Percentiles rank a stretch among this genome's conserved stretches.
These are phyloP conservation scores for Laticauda colubrina DNA, from an alignment of 2,113 vertebrate genomes.

Conservation along the genomic window DNA sequence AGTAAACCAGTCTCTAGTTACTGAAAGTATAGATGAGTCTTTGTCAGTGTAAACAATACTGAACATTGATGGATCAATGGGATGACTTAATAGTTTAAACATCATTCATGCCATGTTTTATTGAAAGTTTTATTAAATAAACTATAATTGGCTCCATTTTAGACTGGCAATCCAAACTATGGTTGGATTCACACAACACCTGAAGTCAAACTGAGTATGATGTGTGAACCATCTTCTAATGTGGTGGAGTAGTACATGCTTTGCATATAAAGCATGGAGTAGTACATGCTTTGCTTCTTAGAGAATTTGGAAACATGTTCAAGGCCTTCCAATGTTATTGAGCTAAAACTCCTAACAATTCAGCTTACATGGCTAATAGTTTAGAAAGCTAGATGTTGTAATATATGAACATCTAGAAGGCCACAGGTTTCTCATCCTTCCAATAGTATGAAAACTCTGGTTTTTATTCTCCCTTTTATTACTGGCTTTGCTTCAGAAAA, in stretches of 20 bases:
- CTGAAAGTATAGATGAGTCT: not conserved
- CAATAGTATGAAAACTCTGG: not conserved
- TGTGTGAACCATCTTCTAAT: not conserved
- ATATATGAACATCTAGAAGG: not conserved
- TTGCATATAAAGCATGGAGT: too few relatives aligned
- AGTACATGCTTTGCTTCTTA: too few relatives aligned
- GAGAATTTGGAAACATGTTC: not conserved
- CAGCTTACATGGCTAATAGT: not conserved
- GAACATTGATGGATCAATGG: not conserved
- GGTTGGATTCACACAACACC: not conserved
- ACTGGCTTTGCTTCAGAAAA: slow-evolving; percentile 1
- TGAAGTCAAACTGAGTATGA: not conserved
- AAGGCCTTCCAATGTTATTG: not conserved
- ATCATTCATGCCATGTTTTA: not conserved
- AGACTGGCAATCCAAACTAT: not conserved
- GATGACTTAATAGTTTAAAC: not conserved
- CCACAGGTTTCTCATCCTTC: slow-evolving; percentile 4
- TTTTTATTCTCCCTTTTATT: slow-evolving; percentile 32
- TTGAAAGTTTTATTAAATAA: not conserved
- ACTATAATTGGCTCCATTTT: not conserved
- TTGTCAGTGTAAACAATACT: not conserved
- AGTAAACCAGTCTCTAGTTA: not conserved
- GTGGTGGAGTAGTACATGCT: too few relatives aligned
- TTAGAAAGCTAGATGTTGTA: not conserved
- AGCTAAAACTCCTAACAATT: not conserved